A percentile compares a stretch with the other conserved stretches of the same genome.
Conservation (phyloP, 2,888 invertebrate species). For the Frankliniella fusca region DNA sequence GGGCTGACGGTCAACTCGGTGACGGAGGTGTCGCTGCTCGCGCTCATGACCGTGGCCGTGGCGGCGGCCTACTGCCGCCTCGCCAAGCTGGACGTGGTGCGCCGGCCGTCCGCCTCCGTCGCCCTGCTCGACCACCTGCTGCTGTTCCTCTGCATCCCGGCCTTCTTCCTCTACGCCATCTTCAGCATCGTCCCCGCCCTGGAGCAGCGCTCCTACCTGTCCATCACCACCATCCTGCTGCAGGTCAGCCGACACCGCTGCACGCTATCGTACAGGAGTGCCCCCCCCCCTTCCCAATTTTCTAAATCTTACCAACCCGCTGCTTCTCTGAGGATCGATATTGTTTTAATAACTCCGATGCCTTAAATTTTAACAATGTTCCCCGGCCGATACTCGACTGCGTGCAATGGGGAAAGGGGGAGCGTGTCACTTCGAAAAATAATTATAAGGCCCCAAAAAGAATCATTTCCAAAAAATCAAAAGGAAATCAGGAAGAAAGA, state of each 20-base stretch:
- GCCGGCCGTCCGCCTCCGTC: constrained; percentile 56
- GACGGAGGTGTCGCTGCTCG: constrained; percentile 55
- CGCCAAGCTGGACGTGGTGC: constrained; percentile 60
- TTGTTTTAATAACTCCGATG: background rate
- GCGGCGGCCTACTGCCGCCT: constrained; percentile 61
- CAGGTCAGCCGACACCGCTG: constrained; percentile 51
- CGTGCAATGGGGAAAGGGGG: too few species aligned
- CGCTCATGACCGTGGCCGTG: constrained; percentile 56
- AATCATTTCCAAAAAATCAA: too few species aligned
- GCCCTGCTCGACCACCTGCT: constrained; percentile 65
- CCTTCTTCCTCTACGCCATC: constrained; percentile 66
- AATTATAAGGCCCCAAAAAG: too few species aligned
- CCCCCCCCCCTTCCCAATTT: background rate
- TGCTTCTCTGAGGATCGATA: too few species aligned
- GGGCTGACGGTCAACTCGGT: constrained; percentile 53
- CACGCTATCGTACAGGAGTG: background rate
- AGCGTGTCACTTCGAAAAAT: too few species aligned
- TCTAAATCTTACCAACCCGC: background rate
- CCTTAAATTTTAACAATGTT: background rate
- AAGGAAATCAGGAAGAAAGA: too few species aligned
- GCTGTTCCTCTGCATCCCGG: constrained; percentile 66
- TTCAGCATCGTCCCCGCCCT: constrained; percentile 65
- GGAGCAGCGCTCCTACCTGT: constrained; percentile 51
- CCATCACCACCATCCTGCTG: constrained; percentile 52
- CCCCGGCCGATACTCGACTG: too few species aligned